Evolutionary conservation across 2,888 invertebrate species (phyloP).

Genomic region (Hirtodrosophila duncani): DNA sequence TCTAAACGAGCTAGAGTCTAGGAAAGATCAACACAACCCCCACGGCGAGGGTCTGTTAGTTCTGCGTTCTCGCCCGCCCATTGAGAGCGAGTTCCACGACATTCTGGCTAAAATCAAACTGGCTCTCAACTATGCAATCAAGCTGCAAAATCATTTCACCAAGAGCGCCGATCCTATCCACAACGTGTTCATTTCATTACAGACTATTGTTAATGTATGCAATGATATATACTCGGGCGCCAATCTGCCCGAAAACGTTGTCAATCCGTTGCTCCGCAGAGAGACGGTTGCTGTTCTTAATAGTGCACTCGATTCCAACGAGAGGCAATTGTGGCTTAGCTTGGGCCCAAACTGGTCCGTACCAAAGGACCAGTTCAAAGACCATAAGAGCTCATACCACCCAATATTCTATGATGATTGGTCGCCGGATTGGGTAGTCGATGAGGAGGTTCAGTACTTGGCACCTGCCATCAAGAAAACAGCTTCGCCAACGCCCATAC

Average conservation of each 20-base stretch:
- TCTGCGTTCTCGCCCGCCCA: constrained; percentile 95
- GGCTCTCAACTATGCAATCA: constrained; percentile 95
- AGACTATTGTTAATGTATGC: constrained; percentile 96
- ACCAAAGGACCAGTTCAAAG: constrained; percentile 96
- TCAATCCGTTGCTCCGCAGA: constrained; percentile 92
- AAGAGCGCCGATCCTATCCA: constrained; percentile 98
- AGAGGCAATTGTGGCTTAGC: constrained; percentile 97
- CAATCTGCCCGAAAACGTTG: constrained; percentile 89
- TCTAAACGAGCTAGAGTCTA: constrained; percentile 91
- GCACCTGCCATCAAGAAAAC: constrained; percentile 71
- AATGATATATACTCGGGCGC: constrained; percentile 90
- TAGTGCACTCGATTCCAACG: constrained; percentile 96
- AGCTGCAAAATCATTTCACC: constrained; percentile 96
- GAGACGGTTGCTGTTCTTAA: constrained; percentile 95
- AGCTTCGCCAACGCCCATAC: constrained; percentile 18
- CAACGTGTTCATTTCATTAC: constrained; percentile 97
- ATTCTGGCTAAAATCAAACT: constrained; percentile 99
- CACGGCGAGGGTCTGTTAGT: constrained; percentile 94
- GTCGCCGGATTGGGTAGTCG: constrained; percentile 92
- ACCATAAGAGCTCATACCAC: constrained; percentile 92
- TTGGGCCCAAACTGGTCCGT: constrained; percentile 96
- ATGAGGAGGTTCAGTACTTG: constrained; percentile 83
- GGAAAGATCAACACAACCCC: constrained; percentile 83
- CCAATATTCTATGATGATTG: constrained; percentile 98
- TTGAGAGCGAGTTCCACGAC: constrained; percentile 96